phyloP scores from a whole-genome alignment of 2,113 vertebrate genomes.

The Delphinapterus leucas region DNA sequence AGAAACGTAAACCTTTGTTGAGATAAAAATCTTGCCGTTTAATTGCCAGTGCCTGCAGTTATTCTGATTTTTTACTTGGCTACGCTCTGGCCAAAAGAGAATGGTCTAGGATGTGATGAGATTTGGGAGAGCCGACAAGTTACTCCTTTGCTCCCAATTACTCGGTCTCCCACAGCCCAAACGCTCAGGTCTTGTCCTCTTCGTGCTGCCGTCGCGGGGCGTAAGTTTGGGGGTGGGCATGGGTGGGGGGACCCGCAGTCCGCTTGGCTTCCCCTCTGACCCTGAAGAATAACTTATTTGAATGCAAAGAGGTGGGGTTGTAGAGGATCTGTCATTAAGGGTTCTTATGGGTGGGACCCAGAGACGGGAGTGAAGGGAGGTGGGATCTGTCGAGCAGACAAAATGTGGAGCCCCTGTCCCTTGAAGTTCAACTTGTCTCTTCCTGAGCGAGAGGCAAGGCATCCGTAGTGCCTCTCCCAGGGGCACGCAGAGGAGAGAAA shows the following conservation, averaged over 20 bases:
- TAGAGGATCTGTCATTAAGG: background rate
- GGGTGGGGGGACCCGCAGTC: background rate
- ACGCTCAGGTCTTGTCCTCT: no score
- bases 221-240: background rate
- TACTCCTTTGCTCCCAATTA: background rate
- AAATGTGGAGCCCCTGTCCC: conserved; percentile 45
- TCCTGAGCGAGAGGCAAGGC: conserved; percentile 40
- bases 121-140: background rate
- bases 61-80: background rate
- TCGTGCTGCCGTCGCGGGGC: background rate
- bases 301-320: conserved; percentile 9
- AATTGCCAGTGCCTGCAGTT: background rate
- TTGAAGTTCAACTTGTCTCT: conserved; percentile 3
- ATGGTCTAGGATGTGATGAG: background rate
- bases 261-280: background rate
- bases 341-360: conserved; percentile 60
- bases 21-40: background rate
- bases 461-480: background rate
- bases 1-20: background rate
- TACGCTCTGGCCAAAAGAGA: background rate
- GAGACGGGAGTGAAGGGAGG: conserved; percentile 32
- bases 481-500: background rate
- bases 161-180: background rate
- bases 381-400: conserved; percentile 56
- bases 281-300: background rate